Conservation (phyloP, 2,888 invertebrate species). For the Zaprionus lineosus region DNA sequence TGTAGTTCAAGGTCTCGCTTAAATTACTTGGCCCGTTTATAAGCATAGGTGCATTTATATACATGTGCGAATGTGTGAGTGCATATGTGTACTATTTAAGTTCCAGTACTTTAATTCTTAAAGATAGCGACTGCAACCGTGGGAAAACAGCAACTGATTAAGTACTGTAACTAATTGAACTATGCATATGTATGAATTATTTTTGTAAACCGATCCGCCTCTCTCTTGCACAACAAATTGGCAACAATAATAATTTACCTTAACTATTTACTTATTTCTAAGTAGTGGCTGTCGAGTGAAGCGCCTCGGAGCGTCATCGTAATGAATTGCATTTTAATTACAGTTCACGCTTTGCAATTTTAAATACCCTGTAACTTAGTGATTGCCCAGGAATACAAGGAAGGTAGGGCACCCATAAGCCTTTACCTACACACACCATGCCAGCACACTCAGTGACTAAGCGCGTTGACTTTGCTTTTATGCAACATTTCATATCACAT, state of each 20-base stretch:
- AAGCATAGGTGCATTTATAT: no score
- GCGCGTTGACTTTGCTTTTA: no score
- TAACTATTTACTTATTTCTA: slow-evolving; percentile 30
- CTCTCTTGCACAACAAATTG: slow-evolving; percentile 19
- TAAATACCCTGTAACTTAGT: no score
- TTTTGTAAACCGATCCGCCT: slow-evolving; percentile 31
- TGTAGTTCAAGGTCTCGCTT: slow-evolving; percentile 55
- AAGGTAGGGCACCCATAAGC: no score
- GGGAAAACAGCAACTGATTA: slow-evolving; percentile 54
- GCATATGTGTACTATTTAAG: background rate
- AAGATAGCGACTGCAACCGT: slow-evolving; percentile 28
- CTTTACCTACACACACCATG: no score
- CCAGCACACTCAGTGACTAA: no score
- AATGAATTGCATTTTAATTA: slow-evolving; percentile 62
- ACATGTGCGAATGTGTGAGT: no score
- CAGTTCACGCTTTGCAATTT: slow-evolving; percentile 20
- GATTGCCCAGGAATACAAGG: slow-evolving; percentile 61
- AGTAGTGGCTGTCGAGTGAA: slow-evolving; percentile 17
- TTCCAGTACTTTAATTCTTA: background rate
- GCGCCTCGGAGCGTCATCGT: slow-evolving; percentile 25
- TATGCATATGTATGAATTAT: slow-evolving; percentile 52
- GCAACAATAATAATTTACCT: slow-evolving; percentile 25
- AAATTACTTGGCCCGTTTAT: slow-evolving; percentile 9
- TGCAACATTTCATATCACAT: no score
- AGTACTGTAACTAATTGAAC: slow-evolving; percentile 52